Base-by-base conservation (phyloP, 2,888 invertebrate genomes). In the Bimastos eiseni region DNA sequence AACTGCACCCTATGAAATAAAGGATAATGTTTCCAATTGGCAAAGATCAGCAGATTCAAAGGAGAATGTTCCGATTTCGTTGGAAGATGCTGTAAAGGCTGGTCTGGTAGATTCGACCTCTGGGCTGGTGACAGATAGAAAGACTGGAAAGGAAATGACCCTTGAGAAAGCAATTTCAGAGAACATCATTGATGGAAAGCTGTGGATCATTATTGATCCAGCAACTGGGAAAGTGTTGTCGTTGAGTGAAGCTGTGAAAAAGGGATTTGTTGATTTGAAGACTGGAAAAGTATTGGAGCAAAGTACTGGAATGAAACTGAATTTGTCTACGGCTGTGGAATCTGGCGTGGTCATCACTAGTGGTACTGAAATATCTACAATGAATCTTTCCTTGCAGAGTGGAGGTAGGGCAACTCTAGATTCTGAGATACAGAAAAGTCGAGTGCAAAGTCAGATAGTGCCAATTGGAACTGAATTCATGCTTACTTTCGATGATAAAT, bases 111-210 rank as follows among this genome's bases (percentile, higher is more conserved):
- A 92, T 49, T 41, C 90, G 15, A 49, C 88, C 13, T 89, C 89
- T 83, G 91, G 91, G 21, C 55, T 88, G 13, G 49, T 91, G 36
- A 91, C 90, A 38, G 91, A 91, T 70, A 83, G 15, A 41, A 88
- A 83, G 88, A 91, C 91, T 33, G 91, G 91, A 15, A 30, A 83
- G 13, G 83, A 37, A 24, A 44, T 90, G n/a, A 36, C 89, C 24
- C 70, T 91, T n/a, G 89, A 89, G 21, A 37, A 89, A 49, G 90
- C 55, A 44, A 55, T 90, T 37, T 70, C 96, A 93, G 97, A 97
- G 93, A 97, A 97, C 94, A 96, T 98, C 89, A 97, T 97, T 95
- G 98, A 98, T 94, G 97, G 98, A 15, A 98, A 93, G n/a, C 93
- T 93, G 30, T 86, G 86, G 86, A 86, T 86, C 17, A 36, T 90